Evolutionary conservation across 2,113 vertebrate species (phyloP).

Genomic region (Hipposideros armiger): DNA sequence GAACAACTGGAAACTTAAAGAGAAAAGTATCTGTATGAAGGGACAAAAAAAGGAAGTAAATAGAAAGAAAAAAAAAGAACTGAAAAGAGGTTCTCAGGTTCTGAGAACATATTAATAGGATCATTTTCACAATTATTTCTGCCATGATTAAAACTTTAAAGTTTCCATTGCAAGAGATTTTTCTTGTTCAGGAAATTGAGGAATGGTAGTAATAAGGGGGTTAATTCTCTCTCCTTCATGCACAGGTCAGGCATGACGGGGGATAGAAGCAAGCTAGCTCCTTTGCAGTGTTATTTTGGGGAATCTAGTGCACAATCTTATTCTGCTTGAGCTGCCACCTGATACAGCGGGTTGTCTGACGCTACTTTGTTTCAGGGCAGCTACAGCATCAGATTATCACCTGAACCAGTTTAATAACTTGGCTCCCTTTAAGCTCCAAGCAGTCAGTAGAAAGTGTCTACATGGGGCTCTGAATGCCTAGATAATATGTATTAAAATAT

Average conservation of each 20-base stretch:
- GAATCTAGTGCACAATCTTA: not conserved
- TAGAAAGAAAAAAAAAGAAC: not conserved
- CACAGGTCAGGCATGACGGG: not conserved
- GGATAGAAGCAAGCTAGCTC: not conserved
- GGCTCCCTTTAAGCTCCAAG: not conserved
- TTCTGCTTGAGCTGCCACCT: not conserved
- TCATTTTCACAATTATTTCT: not conserved
- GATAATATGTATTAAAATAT: not conserved
- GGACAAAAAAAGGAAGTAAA: not conserved
- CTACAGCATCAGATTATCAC: not conserved
- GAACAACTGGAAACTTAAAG: not conserved
- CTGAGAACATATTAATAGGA: not conserved
- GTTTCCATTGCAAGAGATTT: not conserved
- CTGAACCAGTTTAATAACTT: not conserved
- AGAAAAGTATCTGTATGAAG: not conserved
- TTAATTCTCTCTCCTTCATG: not conserved
- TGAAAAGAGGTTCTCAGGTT: not conserved
- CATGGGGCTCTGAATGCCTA: not conserved
- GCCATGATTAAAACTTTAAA: not conserved
- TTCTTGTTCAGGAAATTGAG: not conserved
- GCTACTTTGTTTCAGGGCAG: too few species aligned
- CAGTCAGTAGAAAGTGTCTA: not conserved
- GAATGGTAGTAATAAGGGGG: not conserved
- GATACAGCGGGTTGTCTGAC: not conserved
- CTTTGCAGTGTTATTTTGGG: not conserved